phyloP scores from a whole-genome alignment of 2,797 vertebrate species.

The Petrocephalus schoutedeni region DNA sequence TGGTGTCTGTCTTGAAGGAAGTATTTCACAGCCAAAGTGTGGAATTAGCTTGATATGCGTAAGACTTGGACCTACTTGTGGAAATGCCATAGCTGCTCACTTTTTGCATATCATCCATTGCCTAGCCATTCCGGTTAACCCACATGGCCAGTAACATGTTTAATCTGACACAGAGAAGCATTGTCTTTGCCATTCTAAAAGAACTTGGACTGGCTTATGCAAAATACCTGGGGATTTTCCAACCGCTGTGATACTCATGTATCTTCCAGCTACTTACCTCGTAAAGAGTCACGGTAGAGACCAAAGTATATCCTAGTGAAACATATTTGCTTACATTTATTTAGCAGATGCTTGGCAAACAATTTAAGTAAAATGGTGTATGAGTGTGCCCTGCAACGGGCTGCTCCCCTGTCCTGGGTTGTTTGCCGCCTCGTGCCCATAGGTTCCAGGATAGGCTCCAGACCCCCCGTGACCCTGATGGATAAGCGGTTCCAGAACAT shows the following conservation, averaged over 20 bases:
- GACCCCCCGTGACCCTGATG: too few relatives aligned
- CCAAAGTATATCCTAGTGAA: neutral
- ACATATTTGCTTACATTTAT: neutral
- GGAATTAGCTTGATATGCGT: neutral
- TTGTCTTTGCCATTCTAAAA: neutral
- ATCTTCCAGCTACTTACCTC: neutral
- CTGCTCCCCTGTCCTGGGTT: too few relatives aligned
- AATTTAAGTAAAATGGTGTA: neutral
- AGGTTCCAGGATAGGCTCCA: too few relatives aligned
- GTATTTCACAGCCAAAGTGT: neutral
- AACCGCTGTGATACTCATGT: neutral
- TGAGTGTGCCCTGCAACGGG: too few relatives aligned
- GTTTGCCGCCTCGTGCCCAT: too few relatives aligned
- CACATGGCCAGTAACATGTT: neutral
- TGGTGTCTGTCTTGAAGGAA: neutral
- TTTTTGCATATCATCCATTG: neutral
- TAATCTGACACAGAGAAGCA: neutral
- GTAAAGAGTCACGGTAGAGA: neutral
- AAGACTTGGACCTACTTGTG: neutral
- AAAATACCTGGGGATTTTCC: neutral
- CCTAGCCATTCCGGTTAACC: neutral
- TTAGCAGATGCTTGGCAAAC: neutral
- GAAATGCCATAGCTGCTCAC: neutral
- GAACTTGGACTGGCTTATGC: neutral
- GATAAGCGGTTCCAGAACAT: neutral